phyloP scores from a whole-genome alignment of 2,797 vertebrate genomes.

The Rhinatrema bivittatum region DNA sequence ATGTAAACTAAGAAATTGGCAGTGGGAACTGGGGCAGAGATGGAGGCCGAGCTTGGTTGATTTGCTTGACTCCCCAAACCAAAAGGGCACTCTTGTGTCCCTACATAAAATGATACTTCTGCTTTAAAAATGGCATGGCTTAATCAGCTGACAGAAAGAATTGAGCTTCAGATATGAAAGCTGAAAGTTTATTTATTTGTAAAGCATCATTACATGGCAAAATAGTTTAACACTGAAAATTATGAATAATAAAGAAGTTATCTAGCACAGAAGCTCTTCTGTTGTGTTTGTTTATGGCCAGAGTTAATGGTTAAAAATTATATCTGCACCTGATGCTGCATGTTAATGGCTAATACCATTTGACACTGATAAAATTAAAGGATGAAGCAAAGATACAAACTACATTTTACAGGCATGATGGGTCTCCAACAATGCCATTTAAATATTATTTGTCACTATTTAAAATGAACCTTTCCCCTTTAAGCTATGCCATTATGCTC shows the following conservation, averaged over 20 bases:
- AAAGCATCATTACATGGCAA: slow-evolving; percentile 13
- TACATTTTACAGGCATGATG: slow-evolving; percentile 87
- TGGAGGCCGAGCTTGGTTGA: too few relatives aligned
- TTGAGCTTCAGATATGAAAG: slow-evolving; percentile 26
- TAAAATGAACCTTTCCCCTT: slow-evolving; percentile 85
- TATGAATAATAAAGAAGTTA: slow-evolving; percentile 35
- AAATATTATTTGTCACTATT: slow-evolving; percentile 89
- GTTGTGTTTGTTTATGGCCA: slow-evolving; percentile 55
- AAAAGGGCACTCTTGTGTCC: too few relatives aligned
- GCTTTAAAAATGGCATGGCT: too few relatives aligned
- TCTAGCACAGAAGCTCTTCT: slow-evolving; percentile 29
- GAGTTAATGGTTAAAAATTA: slow-evolving; percentile 68
- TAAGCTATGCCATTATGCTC: slow-evolving; percentile 92
- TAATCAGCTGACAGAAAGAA: slow-evolving; percentile 24
- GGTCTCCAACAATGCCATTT: slow-evolving; percentile 88
- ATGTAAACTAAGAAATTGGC: too few relatives aligned
- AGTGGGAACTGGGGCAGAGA: too few relatives aligned
- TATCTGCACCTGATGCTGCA: slow-evolving; percentile 68
- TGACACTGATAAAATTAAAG: slow-evolving; percentile 71
- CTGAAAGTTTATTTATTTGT: slow-evolving; percentile 18
- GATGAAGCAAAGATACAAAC: slow-evolving; percentile 69
- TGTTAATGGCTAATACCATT: slow-evolving; percentile 65
- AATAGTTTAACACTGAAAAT: slow-evolving; percentile 28
- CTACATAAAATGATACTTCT: too few relatives aligned
- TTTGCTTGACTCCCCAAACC: too few relatives aligned